Base-by-base conservation (phyloP, 2,113 vertebrate genomes). In the Microcebus griseorufus region DNA sequence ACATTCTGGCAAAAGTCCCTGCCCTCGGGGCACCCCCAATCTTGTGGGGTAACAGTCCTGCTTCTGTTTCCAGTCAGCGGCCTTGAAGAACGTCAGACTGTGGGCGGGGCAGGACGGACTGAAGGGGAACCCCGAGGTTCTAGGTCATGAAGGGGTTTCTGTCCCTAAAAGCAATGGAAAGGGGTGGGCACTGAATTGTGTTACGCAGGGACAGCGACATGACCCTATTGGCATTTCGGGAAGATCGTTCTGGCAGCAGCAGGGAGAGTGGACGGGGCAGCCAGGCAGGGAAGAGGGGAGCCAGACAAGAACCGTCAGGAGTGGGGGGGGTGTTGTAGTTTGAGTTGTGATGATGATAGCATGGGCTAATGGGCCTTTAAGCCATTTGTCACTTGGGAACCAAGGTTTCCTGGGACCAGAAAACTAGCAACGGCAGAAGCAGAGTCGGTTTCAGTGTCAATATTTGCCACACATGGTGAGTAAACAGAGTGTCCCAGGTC, bases 351-450 rank as follows among this genome's bases (percentile, higher is more conserved):
- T 67, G 55, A 75, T 67, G 65, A 53, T 18, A 94, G 73, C 48
- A 48, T 73, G 4, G 17, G 1, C 60, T 75, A 70, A 94, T 76
- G n/a, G 86, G 14, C 32, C 70, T 95, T 84, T 86, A 87, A 87
- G 80, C 58, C 58, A 29, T 60, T 42, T 55, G 86, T 76, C 82
- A 22, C 92, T 79, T 96, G 86, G 96, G 82, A 93, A 80, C 73
- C 0, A 0, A 95, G 80, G 72, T 91, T 92, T 97, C 95, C 93
- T 87, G 95, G 95, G 96, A 96, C 95, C 37, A 39, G 83, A 83
- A 94, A 79, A 48, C 79, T 65, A 93, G 92, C 92, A 92, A 91
- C 78, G 4, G 5, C 93, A 65, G 88, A 67, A 53, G 45, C 62
- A 42, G 53, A 39, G 88, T 58, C 70, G 73, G 72, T 91, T 92